Evolutionary conservation across 1,140 invertebrate species (phyloP).

Genomic region (Drosophila virilis): DNA sequence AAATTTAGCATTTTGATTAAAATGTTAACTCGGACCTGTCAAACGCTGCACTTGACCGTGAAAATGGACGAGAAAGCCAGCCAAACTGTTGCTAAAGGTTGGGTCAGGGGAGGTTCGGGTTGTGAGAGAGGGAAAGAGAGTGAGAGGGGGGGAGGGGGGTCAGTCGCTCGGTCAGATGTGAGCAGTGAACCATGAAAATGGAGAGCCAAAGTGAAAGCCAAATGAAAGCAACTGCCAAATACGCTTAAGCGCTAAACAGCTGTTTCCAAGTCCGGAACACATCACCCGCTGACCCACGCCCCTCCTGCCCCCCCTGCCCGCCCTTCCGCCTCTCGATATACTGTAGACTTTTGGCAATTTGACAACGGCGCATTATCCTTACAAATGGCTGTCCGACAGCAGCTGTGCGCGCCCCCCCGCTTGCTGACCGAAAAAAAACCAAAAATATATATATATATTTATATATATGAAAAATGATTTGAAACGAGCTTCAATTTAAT

Average conservation of each 20-base stretch:
- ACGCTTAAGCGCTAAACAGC: slow-evolving; percentile 63
- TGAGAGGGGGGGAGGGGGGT: neutral
- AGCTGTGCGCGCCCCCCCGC: slow-evolving; percentile 32
- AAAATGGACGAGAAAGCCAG: slow-evolving; percentile 47
- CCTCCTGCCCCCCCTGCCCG: neutral
- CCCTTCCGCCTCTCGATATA: neutral
- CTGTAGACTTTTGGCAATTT: slow-evolving; percentile 66
- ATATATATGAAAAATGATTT: slow-evolving; percentile 51
- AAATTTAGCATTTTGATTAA: slow-evolving; percentile 71
- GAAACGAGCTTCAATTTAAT: slow-evolving; percentile 4
- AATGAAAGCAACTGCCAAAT: slow-evolving; percentile 49
- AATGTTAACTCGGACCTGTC: slow-evolving; percentile 30
- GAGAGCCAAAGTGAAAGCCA: slow-evolving; percentile 10
- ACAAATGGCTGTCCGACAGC: slow-evolving; percentile 60
- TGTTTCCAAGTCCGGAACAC: slow-evolving; percentile 36
- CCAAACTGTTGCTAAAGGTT: slow-evolving; percentile 52
- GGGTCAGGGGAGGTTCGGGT: neutral
- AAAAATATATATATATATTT: slow-evolving; percentile 10
- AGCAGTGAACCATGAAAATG: slow-evolving; percentile 54
- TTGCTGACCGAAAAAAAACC: slow-evolving; percentile 5
- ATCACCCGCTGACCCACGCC: neutral
- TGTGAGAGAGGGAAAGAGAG: neutral
- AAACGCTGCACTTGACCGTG: slow-evolving; percentile 30
- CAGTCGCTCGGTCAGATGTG: slow-evolving; percentile 26
- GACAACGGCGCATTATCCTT: slow-evolving; percentile 74